Conservation (phyloP, 1,140 invertebrate species). For the Orussus abietinus region DNA sequence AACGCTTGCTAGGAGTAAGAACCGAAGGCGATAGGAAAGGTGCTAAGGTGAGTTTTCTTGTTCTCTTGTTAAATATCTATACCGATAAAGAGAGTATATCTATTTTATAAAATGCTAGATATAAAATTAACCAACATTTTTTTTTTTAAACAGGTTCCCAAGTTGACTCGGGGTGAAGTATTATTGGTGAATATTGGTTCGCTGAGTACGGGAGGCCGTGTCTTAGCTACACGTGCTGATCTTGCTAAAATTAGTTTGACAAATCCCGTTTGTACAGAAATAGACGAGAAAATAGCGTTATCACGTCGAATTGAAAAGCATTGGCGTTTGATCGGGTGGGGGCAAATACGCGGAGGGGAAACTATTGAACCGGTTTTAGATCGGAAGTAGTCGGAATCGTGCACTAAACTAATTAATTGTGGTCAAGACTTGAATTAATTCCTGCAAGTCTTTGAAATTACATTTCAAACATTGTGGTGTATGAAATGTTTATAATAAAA, state of each 20-base stretch:
- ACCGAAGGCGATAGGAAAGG: constrained; percentile 99
- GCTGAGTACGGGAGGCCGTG: constrained; percentile 94
- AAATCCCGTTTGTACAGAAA: constrained; percentile 97
- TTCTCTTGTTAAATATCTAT: constrained; percentile 1
- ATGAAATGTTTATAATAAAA: constrained; percentile 32
- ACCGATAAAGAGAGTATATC: constrained; percentile 1
- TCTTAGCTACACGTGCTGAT: constrained; percentile 94
- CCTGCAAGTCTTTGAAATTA: constrained; percentile 2
- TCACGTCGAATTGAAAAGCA: constrained; percentile 98
- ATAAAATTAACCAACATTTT: background rate
- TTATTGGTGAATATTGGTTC: constrained; percentile 99
- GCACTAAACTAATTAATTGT: constrained; percentile 2
- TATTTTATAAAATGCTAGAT: background rate
- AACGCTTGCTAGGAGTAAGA: constrained; percentile 92
- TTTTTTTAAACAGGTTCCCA: constrained; percentile 59
- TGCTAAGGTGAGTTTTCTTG: constrained; percentile 71
- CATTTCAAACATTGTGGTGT: background rate
- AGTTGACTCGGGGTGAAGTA: constrained; percentile 57
- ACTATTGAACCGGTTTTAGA: constrained; percentile 72
- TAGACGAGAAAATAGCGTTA: constrained; percentile 97
- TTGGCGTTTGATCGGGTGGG: constrained; percentile 99
- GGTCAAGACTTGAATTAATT: constrained; percentile 1
- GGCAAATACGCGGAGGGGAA: constrained; percentile 88
- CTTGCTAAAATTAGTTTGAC: constrained; percentile 96
- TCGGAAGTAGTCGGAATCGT: constrained; percentile 32